A percentile compares a stretch with the other conserved stretches of the same genome.
These are phyloP conservation scores for Mamestra configurata DNA, from an alignment of 1,140 invertebrate species.

Conservation along the genomic window DNA sequence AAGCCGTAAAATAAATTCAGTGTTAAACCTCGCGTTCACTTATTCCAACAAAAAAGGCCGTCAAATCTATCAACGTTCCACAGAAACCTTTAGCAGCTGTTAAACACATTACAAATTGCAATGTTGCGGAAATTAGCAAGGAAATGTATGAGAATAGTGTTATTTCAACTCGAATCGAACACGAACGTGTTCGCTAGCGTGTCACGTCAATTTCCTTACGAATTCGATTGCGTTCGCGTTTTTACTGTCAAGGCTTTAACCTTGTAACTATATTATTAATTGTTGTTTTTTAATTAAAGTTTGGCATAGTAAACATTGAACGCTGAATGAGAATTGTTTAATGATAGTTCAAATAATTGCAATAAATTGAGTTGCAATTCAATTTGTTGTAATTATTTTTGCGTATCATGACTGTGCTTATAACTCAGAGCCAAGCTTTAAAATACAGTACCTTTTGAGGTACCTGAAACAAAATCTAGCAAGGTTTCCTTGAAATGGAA, in stretches of 20 bases:
- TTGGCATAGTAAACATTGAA: neutral
- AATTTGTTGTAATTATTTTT: neutral
- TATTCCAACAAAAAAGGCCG: slow-evolving; percentile 39
- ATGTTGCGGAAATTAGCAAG: slow-evolving; percentile 27
- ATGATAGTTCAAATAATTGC: neutral
- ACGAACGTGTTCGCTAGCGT: slow-evolving; percentile 4
- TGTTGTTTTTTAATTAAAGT: neutral
- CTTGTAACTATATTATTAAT: slow-evolving; percentile 25
- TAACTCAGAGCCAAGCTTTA: neutral
- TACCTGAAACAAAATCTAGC: too few relatives aligned
- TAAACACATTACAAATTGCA: slow-evolving; percentile 29
- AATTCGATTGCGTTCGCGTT: slow-evolving; percentile 4
- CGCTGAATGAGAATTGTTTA: neutral
- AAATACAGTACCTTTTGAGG: too few relatives aligned
- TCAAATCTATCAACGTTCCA: slow-evolving; percentile 34
- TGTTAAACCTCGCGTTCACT: slow-evolving; percentile 36
- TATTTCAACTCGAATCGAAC: slow-evolving; percentile 1
- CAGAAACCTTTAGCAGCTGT: slow-evolving; percentile 18
- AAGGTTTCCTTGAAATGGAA: too few relatives aligned
- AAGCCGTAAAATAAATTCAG: slow-evolving; percentile 32
- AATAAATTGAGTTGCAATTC: neutral
- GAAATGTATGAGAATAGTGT: slow-evolving; percentile 22
- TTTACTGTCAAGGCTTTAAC: slow-evolving; percentile 36
- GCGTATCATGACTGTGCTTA: neutral
- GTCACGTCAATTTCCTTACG: slow-evolving; percentile 26